A percentile compares a stretch with the other conserved stretches of the same genome.
Evolutionary conservation across 2,113 vertebrate species (phyloP).

Genomic region (Malaclemys terrapin): DNA sequence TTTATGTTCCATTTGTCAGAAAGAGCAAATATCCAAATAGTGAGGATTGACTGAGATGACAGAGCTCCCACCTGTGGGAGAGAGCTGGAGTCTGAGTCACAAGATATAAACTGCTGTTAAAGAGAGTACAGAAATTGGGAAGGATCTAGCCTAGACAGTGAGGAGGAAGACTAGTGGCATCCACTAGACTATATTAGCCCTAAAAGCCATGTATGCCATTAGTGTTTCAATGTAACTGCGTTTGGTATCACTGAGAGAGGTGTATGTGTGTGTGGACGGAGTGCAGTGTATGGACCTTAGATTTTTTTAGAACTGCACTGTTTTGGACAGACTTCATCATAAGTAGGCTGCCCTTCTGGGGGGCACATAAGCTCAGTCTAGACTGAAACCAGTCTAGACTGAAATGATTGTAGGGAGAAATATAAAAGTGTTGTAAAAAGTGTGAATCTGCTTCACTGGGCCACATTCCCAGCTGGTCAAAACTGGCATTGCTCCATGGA

Average conservation of each 20-base stretch:
- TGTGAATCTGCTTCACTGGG: not conserved
- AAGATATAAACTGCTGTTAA: not conserved
- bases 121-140: not conserved
- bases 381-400: not conserved
- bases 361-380: not conserved
- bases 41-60: not conserved
- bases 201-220: rapidly evolving
- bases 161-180: not conserved
- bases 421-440: not conserved
- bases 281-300: not conserved
- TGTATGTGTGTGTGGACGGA: not conserved
- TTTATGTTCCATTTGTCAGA: not conserved
- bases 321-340: not conserved
- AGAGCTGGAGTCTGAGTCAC: not conserved
- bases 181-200: not conserved
- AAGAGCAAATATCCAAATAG: not conserved
- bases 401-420: rapidly evolving
- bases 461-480: not conserved
- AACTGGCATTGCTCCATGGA: not conserved
- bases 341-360: not conserved
- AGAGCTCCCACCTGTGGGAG: not conserved
- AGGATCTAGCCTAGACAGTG: not conserved
- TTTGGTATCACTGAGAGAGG: not conserved
- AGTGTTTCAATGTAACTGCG: not conserved
- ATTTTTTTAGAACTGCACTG: not conserved